Conservation (phyloP, 2,888 invertebrate species). For the Nephrotoma guestfalica region DNA sequence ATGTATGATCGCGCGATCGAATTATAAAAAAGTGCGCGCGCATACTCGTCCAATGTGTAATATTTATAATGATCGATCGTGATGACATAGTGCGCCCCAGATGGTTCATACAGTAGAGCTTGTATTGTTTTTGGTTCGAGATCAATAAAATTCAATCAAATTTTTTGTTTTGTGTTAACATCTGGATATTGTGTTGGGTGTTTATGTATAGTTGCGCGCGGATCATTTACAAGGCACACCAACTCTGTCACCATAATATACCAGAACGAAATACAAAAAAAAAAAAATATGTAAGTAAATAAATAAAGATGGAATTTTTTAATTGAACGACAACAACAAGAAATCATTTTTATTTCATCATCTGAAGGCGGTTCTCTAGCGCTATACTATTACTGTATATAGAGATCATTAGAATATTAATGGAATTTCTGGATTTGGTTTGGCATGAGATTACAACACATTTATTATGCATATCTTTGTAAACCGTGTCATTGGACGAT, state of each 20-base stretch:
- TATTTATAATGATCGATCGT: neutral
- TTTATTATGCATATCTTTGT: neutral
- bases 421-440: neutral
- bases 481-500: neutral
- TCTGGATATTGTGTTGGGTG: neutral
- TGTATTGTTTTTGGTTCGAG: neutral
- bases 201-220: neutral
- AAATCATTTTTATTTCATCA: neutral
- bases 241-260: neutral
- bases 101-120: neutral
- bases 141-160: neutral
- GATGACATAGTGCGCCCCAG: neutral
- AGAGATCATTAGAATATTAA: neutral
- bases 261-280: neutral
- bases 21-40: neutral
- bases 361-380: neutral
- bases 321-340: neutral
- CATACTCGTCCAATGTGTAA: neutral
- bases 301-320: neutral
- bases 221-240: neutral
- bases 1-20: neutral
- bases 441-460: neutral
- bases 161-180: neutral
- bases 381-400: neutral
- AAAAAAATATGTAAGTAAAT: neutral